Base-by-base conservation (phyloP, 1,140 invertebrate genomes). In the Lepidostoma basale region DNA sequence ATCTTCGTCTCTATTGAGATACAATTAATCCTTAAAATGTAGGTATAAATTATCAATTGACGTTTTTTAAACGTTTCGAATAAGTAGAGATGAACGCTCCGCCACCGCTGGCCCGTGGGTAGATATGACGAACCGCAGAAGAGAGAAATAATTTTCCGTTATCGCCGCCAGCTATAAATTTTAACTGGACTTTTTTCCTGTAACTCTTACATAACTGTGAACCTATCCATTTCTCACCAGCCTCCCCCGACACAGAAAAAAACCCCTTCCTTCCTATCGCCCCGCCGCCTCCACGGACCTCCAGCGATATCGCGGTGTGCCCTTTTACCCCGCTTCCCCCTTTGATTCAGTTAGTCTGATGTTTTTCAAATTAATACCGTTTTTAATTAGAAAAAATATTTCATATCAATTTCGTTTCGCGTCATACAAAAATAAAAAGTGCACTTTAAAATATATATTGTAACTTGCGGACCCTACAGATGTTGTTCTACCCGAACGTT, bases 141-240 rank as follows among this genome's bases (percentile, higher is more conserved):
- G 58, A 73, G 67, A 58, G 67, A 67, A 73, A 73, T 73, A 73
- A 73, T 73, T 73, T 73, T 73, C 70, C 70, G 70, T 73, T 73
- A 73, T 73, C 70, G 70, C 70, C 70, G 62, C 14, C 18, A 63
- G 70, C 70, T 69, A 73, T 73, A 73, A 73, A 73, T 73, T 73
- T 73, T 62, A 72, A 56, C 67, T 67, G 70, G 67, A 73, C 70
- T 73, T 73, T 73, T 73, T 73, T 73, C 70, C 70, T 69, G 67
- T 69, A 72, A 72, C 70, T 72, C 66, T 71, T 71, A 71, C 65
- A 71, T 71, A 71, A 67, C 69, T 67, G 69, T 70, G 69, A 67
- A 70, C 63, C 69, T 70, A 70, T 70, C 69, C 69, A 70, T 62
- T 62, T 62, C 52, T 59, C 68, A 22, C 63, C 56, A 10, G 33